These are phyloP conservation scores for Orthonyx spaldingii DNA, from an alignment of 2,113 vertebrate genomes.

Conservation along the genomic window DNA sequence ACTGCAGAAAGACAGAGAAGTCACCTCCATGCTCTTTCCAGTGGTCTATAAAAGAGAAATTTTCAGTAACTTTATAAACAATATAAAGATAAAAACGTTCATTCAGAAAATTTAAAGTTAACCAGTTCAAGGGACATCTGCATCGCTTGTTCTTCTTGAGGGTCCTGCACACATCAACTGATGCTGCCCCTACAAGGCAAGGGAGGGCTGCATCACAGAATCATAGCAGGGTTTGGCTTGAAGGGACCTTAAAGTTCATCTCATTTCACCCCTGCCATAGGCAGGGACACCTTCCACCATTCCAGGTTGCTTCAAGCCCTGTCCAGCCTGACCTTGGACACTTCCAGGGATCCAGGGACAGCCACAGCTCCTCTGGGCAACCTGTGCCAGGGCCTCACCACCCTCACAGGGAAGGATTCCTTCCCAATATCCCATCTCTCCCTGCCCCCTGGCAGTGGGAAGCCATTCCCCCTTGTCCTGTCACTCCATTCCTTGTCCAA, in stretches of 20 bases:
- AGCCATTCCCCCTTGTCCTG: neutral
- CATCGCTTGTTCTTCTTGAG: neutral
- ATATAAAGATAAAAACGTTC: neutral
- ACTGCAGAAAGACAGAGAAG: neutral
- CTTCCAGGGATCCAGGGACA: neutral
- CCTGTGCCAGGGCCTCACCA: neutral
- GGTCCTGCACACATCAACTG: neutral
- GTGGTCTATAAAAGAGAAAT: rapidly evolving
- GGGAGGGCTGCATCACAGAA: neutral
- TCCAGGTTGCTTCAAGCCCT: rapidly evolving
- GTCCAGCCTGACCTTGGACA: rapidly evolving
- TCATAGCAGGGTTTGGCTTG: neutral
- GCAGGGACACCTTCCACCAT: neutral
- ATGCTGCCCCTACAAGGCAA: neutral
- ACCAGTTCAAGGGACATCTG: neutral
- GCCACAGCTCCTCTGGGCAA: neutral
- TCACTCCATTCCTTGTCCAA: rapidly evolving
- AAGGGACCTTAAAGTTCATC: neutral
- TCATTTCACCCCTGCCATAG: neutral
- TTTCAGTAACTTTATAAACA: neutral
- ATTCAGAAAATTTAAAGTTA: neutral
- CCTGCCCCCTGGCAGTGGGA: neutral
- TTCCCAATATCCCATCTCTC: rapidly evolving
- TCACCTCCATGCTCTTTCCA: neutral
- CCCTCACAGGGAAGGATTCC: rapidly evolving